Conservation (phyloP, 2,797 vertebrate species). For the Ceyx erithaca region DNA sequence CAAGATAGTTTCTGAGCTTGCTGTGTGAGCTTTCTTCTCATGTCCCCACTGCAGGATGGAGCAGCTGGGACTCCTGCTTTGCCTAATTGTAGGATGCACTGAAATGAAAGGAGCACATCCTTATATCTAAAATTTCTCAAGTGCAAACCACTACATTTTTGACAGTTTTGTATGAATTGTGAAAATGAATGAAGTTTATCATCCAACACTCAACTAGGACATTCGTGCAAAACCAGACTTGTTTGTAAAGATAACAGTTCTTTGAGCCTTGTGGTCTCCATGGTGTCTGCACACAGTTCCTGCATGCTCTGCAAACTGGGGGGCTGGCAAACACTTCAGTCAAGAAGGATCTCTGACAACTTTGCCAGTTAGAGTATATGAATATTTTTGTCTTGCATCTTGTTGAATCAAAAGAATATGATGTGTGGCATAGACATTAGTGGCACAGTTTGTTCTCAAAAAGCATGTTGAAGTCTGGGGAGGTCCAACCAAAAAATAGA, state of each 20-base stretch:
- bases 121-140: background rate
- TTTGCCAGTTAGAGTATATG: background rate
- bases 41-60: background rate
- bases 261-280: background rate
- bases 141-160: background rate
- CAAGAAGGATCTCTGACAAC: background rate
- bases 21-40: background rate
- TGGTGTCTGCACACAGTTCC: background rate
- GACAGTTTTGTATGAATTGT: background rate
- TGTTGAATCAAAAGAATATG: background rate
- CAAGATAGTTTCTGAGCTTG: background rate
- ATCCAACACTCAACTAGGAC: too few species aligned
- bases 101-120: background rate
- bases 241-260: background rate
- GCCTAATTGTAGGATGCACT: background rate
- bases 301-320: background rate
- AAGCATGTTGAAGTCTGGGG: background rate
- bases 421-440: too few species aligned
- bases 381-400: background rate
- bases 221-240: background rate
- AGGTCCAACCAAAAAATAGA: background rate
- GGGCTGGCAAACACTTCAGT: background rate
- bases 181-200: background rate
- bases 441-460: background rate
- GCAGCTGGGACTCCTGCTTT: background rate